Conservation (phyloP, 1,140 invertebrate species). For the Leguminivora glycinivorella region DNA sequence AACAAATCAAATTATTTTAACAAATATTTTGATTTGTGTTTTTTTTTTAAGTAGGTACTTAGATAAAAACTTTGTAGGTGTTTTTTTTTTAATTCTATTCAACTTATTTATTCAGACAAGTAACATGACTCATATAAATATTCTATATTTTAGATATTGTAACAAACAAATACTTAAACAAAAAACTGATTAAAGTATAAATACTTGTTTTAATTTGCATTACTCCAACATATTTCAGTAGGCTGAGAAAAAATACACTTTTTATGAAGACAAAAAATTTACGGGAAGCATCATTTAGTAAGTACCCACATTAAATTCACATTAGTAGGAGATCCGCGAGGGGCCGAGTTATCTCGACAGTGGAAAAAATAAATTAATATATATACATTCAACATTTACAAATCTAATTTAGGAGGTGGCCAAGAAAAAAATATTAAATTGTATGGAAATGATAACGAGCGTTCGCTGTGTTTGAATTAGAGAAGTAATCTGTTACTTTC, state of each 20-base stretch:
- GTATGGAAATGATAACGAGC: conserved; percentile 66
- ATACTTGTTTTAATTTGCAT: conserved; percentile 31
- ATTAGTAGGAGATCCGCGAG: conserved; percentile 68
- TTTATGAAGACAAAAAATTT: conserved; percentile 13
- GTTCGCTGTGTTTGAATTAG: conserved; percentile 26
- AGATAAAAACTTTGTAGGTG: neutral
- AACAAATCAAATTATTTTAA: too few species aligned
- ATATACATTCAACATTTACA: conserved; percentile 52
- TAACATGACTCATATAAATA: too few species aligned
- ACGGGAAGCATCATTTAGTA: conserved; percentile 24
- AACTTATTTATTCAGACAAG: too few species aligned
- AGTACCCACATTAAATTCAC: conserved; percentile 72
- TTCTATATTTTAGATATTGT: too few species aligned
- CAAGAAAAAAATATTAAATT: conserved; percentile 65
- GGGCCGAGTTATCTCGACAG: conserved; percentile 64
- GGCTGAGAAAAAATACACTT: neutral
- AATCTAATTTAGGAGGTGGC: conserved; percentile 55
- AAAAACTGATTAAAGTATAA: conserved; percentile 31
- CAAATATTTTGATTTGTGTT: too few species aligned
- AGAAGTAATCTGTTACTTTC: conserved; percentile 4
- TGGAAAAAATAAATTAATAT: conserved; percentile 69
- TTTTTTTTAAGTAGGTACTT: too few species aligned
- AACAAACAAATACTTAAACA: conserved; percentile 9
- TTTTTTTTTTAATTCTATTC: too few species aligned
- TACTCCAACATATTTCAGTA: conserved; percentile 26